Percentiles rank a stretch among this genome's conserved stretches.
phyloP scores from a whole-genome alignment of 2,888 invertebrate species.

The Heteropelma amictum region DNA sequence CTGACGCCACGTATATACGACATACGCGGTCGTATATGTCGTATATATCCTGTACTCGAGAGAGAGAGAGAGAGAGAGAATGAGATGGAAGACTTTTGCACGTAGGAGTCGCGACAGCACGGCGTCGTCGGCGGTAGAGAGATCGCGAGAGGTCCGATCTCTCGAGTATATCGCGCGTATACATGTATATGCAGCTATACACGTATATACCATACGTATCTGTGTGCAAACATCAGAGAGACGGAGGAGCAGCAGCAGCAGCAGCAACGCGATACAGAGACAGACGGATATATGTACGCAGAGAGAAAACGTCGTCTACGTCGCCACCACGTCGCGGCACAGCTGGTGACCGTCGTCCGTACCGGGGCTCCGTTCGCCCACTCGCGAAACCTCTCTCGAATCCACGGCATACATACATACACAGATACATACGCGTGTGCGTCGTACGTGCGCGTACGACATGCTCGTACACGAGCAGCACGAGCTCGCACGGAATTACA shows the following conservation, averaged over 20 bases:
- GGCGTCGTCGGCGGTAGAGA: constrained; percentile 61
- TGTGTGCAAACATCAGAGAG: constrained; percentile 27
- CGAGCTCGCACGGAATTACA: background rate
- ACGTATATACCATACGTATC: too few relatives aligned
- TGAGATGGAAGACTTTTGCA: constrained; percentile 33
- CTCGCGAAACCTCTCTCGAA: constrained; percentile 55
- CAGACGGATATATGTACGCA: constrained; percentile 11
- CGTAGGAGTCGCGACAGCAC: constrained; percentile 60
- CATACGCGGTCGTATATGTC: too few relatives aligned
- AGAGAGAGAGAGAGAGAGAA: background rate
- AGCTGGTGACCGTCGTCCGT: constrained; percentile 67
- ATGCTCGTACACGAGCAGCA: too few relatives aligned
- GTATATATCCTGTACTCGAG: too few relatives aligned
- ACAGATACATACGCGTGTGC: background rate
- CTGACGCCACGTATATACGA: too few relatives aligned
- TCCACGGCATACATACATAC: background rate
- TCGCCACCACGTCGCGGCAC: constrained; percentile 61
- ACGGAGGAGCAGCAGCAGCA: background rate
- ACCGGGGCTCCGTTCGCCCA: constrained; percentile 60
- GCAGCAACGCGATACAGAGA: background rate
- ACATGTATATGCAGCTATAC: too few relatives aligned
- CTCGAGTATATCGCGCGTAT: constrained; percentile 12
- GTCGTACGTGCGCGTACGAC: constrained; percentile 41
- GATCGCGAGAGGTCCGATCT: constrained; percentile 52
- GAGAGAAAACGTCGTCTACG: constrained; percentile 30